Evolutionary conservation across 2,113 vertebrate species (phyloP).

Genomic region (Thryonomys swinderianus): DNA sequence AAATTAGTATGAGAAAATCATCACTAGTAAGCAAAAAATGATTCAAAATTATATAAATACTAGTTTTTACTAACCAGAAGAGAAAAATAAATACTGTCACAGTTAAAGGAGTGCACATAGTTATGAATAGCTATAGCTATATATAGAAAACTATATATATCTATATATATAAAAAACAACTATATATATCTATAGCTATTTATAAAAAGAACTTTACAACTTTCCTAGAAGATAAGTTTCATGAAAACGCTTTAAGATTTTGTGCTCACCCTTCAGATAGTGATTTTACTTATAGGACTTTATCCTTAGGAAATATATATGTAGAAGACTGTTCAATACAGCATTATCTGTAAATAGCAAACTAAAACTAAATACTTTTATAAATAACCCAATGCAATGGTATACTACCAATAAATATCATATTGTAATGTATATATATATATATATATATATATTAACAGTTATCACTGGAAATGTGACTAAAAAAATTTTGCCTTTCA

Average conservation of each 20-base stretch:
- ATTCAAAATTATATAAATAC: not conserved
- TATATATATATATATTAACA: not conserved
- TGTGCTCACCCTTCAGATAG: not conserved
- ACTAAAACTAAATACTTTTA: conserved; percentile 14
- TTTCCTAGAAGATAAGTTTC: not conserved
- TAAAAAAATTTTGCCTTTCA: conserved; percentile 6
- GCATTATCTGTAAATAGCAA: conserved; percentile 26
- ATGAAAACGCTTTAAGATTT: not conserved
- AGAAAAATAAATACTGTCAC: not conserved
- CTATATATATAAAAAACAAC: not conserved
- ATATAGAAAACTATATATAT: not conserved
- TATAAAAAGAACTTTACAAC: no score
- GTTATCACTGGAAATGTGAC: not conserved
- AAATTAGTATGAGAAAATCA: conserved; percentile 34
- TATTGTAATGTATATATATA: not conserved
- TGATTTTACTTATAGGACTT: conserved; percentile 37
- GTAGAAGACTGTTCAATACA: not conserved
- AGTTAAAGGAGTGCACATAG: not conserved
- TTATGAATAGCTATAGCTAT: not conserved
- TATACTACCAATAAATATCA: not conserved
- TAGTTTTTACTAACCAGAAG: conserved; percentile 18
- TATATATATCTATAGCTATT: no score
- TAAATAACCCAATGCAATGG: conserved; percentile 13
- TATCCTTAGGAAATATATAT: conserved; percentile 11
- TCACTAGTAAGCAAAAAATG: not conserved